These are phyloP conservation scores for Eumacrocentrus americanus DNA, from an alignment of 2,888 invertebrate genomes.

Conservation along the genomic window DNA sequence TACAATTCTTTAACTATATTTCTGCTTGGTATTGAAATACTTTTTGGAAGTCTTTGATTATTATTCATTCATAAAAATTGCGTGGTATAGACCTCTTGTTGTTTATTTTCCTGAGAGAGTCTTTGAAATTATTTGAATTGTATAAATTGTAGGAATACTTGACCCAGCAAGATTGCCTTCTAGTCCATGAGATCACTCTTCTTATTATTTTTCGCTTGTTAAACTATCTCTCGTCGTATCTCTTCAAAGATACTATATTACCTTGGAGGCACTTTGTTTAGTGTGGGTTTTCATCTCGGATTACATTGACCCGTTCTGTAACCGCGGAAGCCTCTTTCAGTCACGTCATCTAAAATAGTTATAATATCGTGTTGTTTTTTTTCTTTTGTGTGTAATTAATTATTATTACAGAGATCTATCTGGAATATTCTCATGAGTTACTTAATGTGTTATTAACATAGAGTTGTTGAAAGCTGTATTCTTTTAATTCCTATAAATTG, in stretches of 20 bases:
- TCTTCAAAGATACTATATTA: constrained; percentile 23
- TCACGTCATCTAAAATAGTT: not conserved
- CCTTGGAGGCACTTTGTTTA: constrained; percentile 14
- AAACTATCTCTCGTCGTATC: constrained; percentile 9
- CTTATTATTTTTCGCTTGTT: constrained; percentile 1
- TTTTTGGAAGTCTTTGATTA: too few relatives aligned
- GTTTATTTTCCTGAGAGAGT: too few relatives aligned
- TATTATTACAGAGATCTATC: not conserved
- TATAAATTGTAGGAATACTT: too few relatives aligned
- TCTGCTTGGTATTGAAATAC: too few relatives aligned
- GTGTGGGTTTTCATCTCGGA: constrained; percentile 23
- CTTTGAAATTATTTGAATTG: too few relatives aligned
- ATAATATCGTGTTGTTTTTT: not conserved
- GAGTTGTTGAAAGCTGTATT: not conserved
- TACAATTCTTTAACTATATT: too few relatives aligned
- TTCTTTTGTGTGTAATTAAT: not conserved
- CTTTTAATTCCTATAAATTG: too few relatives aligned
- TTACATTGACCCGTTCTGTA: constrained; percentile 20
- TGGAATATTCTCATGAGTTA: not conserved
- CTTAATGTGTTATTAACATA: not conserved
- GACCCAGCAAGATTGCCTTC: too few relatives aligned
- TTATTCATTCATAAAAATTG: too few relatives aligned
- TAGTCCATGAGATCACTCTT: too few relatives aligned
- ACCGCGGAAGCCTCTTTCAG: constrained; percentile 10
- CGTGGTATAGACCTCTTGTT: too few relatives aligned